Base-by-base conservation (phyloP, 2,888 invertebrate genomes). In the Spilarctia lutea region DNA sequence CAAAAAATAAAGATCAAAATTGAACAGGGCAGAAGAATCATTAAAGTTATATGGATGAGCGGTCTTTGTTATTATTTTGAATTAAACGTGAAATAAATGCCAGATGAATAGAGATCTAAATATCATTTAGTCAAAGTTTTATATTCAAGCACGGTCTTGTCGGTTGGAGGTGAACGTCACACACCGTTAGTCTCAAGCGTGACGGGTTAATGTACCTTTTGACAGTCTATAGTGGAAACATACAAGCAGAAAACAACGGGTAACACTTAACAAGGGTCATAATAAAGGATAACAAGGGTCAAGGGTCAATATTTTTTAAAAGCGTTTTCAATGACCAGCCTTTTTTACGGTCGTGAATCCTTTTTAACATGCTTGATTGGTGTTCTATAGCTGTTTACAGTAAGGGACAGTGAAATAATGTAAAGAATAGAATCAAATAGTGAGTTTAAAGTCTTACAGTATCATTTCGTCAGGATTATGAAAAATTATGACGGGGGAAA, bases 201-300 rank as follows among this genome's bases (percentile, higher is more conserved):
- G 52, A 56, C 52, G 52, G 52, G 52, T 56, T 56, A 56, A 56
- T 56, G 52, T 56, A n/a, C 52, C 52, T 56, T 56, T 56, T 56
- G 52, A 56, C n/a, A 56, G 10, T 56, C 24, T 7, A 56, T 56
- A 56, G 24, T 56, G 52, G n/a, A 56, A 20, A 56, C 52, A 56
- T 52, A 52, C 24, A 24, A 56, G 52, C n/a, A 56, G n/a, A 56
- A 11, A 56, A 56, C n/a, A 11, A n/a, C 24, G 24, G 11, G 3
- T 56, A n/a, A 56, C n/a, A 24, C 52, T 56, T 24, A n/a, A 56
- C 52, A 56, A 56, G 52, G n/a, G n/a, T 56, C n/a, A 56, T 56
- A 56, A 56, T 56, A 56, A 56, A 56, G 52, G 11, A n/a, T 7
- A 56, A n/a, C 52, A 56, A 56, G 52, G 52, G 52, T 56, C 52